Percentiles rank a stretch among this genome's conserved stretches.
Conservation (phyloP, 2,888 invertebrate genomes). For the Druceiella hillmani region DNA sequence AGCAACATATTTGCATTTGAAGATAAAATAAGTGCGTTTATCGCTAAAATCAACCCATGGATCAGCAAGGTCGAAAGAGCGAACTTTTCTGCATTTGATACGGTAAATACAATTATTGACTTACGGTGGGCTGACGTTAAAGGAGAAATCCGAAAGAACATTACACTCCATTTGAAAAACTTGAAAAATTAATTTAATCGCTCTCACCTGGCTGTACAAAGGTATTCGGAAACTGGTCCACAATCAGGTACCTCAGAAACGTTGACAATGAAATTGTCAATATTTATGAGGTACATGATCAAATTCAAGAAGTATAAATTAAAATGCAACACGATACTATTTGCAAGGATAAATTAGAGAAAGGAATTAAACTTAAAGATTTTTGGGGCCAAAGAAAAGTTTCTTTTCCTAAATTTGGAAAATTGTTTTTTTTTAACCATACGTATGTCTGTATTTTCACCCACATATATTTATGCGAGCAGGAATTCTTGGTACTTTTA, state of each 20-base stretch:
- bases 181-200: constrained; percentile 14
- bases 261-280: constrained; percentile 19
- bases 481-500: no score
- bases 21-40: constrained; percentile 18
- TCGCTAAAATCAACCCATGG: constrained; percentile 20
- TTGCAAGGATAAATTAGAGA: no score
- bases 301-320: constrained; percentile 20
- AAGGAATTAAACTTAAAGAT: no score
- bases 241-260: no score
- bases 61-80: constrained; percentile 12
- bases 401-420: no score
- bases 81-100: constrained; percentile 14
- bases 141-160: constrained; percentile 15
- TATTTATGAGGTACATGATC: constrained; percentile 20
- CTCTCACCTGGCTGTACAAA: constrained; percentile 14
- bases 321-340: constrained; percentile 22
- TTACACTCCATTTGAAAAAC: constrained; percentile 15
- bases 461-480: no score
- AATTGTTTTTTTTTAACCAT: no score
- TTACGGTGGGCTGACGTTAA: constrained; percentile 8
- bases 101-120: constrained; percentile 17
- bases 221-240: constrained; percentile 19
- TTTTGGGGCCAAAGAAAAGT: no score
- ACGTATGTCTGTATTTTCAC: no score
- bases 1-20: constrained; percentile 13